Base-by-base conservation (phyloP, 2,888 invertebrate genomes). In the Lampropteryx suffumata region DNA sequence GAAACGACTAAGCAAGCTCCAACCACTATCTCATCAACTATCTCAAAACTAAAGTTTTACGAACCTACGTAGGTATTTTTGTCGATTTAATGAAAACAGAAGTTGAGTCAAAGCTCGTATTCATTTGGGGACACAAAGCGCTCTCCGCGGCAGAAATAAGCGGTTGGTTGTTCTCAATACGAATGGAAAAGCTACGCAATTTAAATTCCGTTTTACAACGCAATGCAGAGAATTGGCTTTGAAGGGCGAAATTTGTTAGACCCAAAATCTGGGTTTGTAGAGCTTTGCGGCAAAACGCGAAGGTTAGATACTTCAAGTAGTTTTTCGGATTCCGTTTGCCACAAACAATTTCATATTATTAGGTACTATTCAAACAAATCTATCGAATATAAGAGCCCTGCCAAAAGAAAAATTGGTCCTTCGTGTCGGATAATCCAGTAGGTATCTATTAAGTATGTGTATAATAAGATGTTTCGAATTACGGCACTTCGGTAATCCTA, bases 181-280 rank as follows among this genome's bases (percentile, higher is more conserved):
- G 27, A 28, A 37, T 24, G 10, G 6, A 3, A 26, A 29, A 44
- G 34, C 29, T 50, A 21, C 40, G 30, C 35, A 41, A 45, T 50
- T 50, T 45, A 35, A 45, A 45, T 35, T 45, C 14, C 17, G 43
- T 39, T 48, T 28, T 44, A 50, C 14, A 44, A 44, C 39, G 34
- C 48, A 42, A 48, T 42, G 35, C 45, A 17, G 24, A 8, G 30
- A 37, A 32, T 30, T 24, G 36, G 34, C 43, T 35, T 43, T 17
- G 30, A 17, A 14, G 11, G 17, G 11, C 4, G 10, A 10, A 10
- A 6, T 43, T 35, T 28, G 34, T 27, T 27, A 14, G 2, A 17
- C 17, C 17, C 17, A 3, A 2, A 17, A 17, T 17, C 17, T 17
- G 17, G 17, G 17, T 17, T 17, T 17, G 17, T 17, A 17, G 21